phyloP scores from a whole-genome alignment of 2,797 vertebrate genomes.

The Propithecus deckenii region DNA sequence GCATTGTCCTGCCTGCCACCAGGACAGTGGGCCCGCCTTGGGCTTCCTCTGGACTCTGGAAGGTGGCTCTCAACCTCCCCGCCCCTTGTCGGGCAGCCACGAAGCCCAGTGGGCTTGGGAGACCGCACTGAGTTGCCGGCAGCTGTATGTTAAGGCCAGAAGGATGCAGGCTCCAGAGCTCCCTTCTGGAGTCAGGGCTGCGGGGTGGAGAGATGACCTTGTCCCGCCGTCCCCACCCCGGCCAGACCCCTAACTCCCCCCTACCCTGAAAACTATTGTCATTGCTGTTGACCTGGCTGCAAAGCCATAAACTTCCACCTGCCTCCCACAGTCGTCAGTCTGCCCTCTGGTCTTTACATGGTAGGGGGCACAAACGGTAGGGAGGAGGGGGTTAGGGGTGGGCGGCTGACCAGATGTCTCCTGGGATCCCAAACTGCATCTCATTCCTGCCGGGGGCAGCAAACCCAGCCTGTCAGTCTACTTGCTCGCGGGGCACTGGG shows the following conservation, averaged over 20 bases:
- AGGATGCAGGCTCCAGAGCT: not conserved
- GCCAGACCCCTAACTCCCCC: not conserved
- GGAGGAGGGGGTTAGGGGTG: not conserved
- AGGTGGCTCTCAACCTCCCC: not conserved
- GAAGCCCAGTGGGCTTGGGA: not conserved
- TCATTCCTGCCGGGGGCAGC: not conserved
- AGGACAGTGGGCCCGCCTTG: not conserved
- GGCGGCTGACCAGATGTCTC: not conserved
- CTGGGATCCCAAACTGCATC: not conserved
- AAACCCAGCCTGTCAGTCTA: not conserved
- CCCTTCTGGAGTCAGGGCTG: not conserved
- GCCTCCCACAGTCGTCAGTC: not conserved
- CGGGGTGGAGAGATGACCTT: not conserved
- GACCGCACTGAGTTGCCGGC: too few species aligned
- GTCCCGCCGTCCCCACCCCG: not conserved
- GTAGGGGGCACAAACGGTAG: not conserved
- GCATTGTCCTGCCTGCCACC: not conserved
- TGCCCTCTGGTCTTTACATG: conserved; percentile 14
- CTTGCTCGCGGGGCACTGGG: not conserved
- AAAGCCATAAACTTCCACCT: not conserved
- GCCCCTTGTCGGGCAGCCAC: not conserved
- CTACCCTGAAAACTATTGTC: not conserved
- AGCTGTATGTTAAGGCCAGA: not conserved
- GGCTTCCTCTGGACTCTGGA: not conserved
- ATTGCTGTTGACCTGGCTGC: conserved; percentile 41